Conservation (phyloP, 2,888 invertebrate genomes). For the Glaucopsyche alexis region DNA sequence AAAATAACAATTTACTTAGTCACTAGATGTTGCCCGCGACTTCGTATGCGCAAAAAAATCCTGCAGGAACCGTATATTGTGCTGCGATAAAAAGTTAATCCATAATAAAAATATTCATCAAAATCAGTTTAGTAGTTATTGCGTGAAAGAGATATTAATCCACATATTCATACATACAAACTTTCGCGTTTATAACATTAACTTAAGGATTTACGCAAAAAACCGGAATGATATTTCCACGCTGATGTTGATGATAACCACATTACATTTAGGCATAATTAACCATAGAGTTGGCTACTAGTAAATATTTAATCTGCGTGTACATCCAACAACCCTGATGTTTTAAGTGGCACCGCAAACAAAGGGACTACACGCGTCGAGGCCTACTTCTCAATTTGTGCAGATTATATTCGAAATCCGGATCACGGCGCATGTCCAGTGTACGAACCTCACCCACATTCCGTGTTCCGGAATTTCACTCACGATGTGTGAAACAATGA, state of each 20-base stretch:
- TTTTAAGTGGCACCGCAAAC: background rate
- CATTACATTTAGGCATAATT: slow-evolving; percentile 17
- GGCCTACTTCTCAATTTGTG: slow-evolving; percentile 52
- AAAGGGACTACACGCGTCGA: background rate
- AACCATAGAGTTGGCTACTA: slow-evolving; percentile 22
- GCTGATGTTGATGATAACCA: slow-evolving; percentile 16
- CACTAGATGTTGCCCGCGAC: too few species aligned
- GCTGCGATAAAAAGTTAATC: too few species aligned
- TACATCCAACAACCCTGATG: background rate
- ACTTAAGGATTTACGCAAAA: background rate
- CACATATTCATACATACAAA: too few species aligned
- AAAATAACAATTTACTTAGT: too few species aligned
- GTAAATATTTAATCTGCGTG: slow-evolving; percentile 23
- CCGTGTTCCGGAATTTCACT: slow-evolving; percentile 75
- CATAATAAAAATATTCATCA: too few species aligned
- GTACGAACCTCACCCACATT: slow-evolving; percentile 73
- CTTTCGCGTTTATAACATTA: too few species aligned
- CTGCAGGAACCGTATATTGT: too few species aligned
- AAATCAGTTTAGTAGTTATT: too few species aligned
- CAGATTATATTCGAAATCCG: slow-evolving; percentile 67
- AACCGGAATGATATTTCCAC: background rate
- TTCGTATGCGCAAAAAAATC: too few species aligned
- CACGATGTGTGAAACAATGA: slow-evolving; percentile 43
- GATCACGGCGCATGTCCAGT: slow-evolving; percentile 69
- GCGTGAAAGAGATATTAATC: too few species aligned